Conservation (phyloP, 2,797 vertebrate species). For the Rhynchotus rufescens region DNA sequence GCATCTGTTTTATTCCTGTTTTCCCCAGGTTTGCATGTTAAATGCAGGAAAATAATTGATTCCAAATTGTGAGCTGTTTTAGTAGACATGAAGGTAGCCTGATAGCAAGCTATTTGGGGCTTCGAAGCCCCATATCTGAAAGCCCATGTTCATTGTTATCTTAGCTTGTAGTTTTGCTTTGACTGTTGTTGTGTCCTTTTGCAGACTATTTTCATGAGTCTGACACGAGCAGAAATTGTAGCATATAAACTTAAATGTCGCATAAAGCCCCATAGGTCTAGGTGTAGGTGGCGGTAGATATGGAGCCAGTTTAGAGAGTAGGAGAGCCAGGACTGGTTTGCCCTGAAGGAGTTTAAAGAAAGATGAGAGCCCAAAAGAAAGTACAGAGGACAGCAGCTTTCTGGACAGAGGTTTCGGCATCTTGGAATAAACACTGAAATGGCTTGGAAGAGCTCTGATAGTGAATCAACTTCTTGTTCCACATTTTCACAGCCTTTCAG, state of each 20-base stretch:
- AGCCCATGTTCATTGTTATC: background rate
- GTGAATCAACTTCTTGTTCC: background rate
- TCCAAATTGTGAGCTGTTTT: background rate
- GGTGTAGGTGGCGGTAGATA: background rate
- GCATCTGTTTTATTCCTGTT: background rate
- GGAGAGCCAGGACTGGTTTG: background rate
- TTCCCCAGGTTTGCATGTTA: background rate
- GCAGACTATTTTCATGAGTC: background rate
- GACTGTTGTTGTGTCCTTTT: background rate
- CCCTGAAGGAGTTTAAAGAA: background rate
- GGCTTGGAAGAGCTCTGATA: background rate
- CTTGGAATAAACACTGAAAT: background rate
- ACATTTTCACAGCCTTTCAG: background rate
- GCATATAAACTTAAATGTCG: background rate
- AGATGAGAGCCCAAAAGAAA: background rate
- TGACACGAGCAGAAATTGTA: background rate
- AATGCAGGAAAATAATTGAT: background rate
- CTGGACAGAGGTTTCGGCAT: background rate
- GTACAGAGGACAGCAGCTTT: background rate
- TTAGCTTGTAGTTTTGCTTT: background rate
- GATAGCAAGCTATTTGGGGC: background rate
- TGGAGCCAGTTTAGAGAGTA: accelerated
- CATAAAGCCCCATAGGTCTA: background rate
- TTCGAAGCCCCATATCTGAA: background rate
- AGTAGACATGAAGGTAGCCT: background rate